These are phyloP conservation scores for Drosophila picticornis DNA, from an alignment of 2,888 invertebrate genomes.

Conservation along the genomic window DNA sequence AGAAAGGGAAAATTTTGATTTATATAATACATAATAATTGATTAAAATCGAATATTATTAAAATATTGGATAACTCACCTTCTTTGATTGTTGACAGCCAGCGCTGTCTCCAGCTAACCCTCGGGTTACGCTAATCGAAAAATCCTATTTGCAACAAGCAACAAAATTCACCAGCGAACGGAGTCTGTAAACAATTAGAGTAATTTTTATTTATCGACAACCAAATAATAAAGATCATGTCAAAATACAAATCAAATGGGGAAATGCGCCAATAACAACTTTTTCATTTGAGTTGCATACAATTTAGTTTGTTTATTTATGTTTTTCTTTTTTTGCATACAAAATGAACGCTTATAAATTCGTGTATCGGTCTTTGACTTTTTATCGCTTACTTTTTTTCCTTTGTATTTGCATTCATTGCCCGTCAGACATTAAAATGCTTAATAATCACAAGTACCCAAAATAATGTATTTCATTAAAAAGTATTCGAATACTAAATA, in stretches of 20 bases:
- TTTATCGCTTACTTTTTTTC: conserved; percentile 24
- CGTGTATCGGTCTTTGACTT: conserved; percentile 68
- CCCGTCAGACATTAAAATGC: conserved; percentile 30
- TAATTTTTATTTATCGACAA: conserved; percentile 8
- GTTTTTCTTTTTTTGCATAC: conserved; percentile 45
- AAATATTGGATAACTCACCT: conserved; percentile 53
- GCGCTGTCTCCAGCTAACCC: conserved; percentile 40
- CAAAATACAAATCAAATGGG: neutral
- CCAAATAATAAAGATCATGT: neutral
- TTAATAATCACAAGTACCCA: conserved; percentile 8
- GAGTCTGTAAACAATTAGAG: conserved; percentile 30
- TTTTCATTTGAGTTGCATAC: conserved; percentile 4
- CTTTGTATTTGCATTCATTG: conserved; percentile 45
- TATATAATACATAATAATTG: neutral
- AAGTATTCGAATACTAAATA: conserved; percentile 16
- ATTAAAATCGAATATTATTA: neutral
- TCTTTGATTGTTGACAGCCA: conserved; percentile 40
- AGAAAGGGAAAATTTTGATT: neutral
- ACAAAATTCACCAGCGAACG: conserved; percentile 22
- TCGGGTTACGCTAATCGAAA: conserved; percentile 15
- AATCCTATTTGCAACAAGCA: conserved; percentile 22
- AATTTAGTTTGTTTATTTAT: conserved; percentile 1
- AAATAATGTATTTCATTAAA: conserved; percentile 13
- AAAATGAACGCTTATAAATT: conserved; percentile 47
- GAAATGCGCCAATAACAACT: conserved; percentile 3